Evolutionary conservation across 1,140 invertebrate genomes (phyloP).

Genomic region (Notospermus geniculatus): DNA sequence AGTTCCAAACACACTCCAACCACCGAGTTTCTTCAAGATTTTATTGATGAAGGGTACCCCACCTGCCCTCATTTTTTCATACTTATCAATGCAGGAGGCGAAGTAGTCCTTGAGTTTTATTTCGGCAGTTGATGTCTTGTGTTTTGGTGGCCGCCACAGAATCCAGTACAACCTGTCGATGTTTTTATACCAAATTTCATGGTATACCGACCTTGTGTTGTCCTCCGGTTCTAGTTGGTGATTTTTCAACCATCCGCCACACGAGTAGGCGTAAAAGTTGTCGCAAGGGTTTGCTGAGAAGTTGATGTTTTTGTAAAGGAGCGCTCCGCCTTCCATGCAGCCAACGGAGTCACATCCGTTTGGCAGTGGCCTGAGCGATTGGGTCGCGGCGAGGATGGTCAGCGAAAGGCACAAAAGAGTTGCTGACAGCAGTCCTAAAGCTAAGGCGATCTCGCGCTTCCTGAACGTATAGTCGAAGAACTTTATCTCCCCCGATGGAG

Average conservation of each 20-base stretch:
- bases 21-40: constrained; percentile 31
- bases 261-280: constrained; percentile 62
- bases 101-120: constrained; percentile 12
- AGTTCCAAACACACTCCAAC: constrained; percentile 40
- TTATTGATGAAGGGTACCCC: constrained; percentile 38
- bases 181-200: constrained; percentile 35
- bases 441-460: constrained; percentile 3
- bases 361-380: not conserved
- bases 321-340: constrained; percentile 37
- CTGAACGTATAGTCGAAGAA: constrained; percentile 1
- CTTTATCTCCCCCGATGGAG: constrained; percentile 3
- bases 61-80: constrained; percentile 28
- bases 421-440: not conserved
- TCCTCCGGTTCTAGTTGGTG: constrained; percentile 30
- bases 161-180: constrained; percentile 33
- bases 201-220: constrained; percentile 25
- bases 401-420: not conserved
- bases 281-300: constrained; percentile 59
- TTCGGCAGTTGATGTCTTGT: constrained; percentile 13
- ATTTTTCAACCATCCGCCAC: constrained; percentile 47
- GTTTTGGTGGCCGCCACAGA: constrained; percentile 25
- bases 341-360: constrained; percentile 26
- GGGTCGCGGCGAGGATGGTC: not conserved
- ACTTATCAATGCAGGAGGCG: constrained; percentile 42
- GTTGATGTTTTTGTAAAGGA: constrained; percentile 50